phyloP scores from a whole-genome alignment of 2,888 invertebrate species.

The Leucoptera coffeella region DNA sequence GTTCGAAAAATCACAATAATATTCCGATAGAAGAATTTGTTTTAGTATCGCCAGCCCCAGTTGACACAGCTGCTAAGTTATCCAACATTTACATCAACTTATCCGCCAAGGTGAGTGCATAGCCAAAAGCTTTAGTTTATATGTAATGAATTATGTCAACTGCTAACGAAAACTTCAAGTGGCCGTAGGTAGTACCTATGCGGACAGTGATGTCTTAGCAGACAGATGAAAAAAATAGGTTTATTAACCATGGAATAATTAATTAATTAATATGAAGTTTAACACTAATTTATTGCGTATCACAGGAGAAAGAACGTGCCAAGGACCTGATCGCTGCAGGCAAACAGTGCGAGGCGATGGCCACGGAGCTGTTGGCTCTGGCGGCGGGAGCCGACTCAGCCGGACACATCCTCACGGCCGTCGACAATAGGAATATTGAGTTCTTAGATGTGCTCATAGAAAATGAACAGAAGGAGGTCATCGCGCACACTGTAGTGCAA shows the following conservation, averaged over 20 bases:
- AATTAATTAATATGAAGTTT: background rate
- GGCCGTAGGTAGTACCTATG: too few relatives aligned
- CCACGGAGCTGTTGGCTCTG: slow-evolving; percentile 88
- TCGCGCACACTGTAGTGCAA: slow-evolving; percentile 95
- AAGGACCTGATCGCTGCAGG: slow-evolving; percentile 94
- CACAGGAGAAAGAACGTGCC: slow-evolving; percentile 92
- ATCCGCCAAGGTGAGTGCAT: slow-evolving; percentile 65
- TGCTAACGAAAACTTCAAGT: too few relatives aligned
- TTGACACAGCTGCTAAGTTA: slow-evolving; percentile 96
- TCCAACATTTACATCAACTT: slow-evolving; percentile 85
- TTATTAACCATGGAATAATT: too few relatives aligned
- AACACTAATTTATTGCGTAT: too few relatives aligned
- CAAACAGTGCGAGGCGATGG: slow-evolving; percentile 96
- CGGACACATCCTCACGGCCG: slow-evolving; percentile 89
- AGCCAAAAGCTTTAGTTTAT: background rate
- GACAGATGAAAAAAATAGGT: too few relatives aligned
- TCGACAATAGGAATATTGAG: slow-evolving; percentile 89
- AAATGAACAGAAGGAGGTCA: slow-evolving; percentile 97
- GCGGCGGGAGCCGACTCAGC: slow-evolving; percentile 94
- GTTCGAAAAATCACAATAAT: slow-evolving; percentile 92
- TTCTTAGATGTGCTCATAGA: slow-evolving; percentile 96
- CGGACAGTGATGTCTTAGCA: too few relatives aligned
- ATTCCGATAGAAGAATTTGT: slow-evolving; percentile 97
- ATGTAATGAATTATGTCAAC: background rate
- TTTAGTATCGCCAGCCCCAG: slow-evolving; percentile 97